Evolutionary conservation across 1,140 invertebrate genomes (phyloP), one percentile per base, ranked within the genome.

Genomic region (Orchesella cincta): DNA sequence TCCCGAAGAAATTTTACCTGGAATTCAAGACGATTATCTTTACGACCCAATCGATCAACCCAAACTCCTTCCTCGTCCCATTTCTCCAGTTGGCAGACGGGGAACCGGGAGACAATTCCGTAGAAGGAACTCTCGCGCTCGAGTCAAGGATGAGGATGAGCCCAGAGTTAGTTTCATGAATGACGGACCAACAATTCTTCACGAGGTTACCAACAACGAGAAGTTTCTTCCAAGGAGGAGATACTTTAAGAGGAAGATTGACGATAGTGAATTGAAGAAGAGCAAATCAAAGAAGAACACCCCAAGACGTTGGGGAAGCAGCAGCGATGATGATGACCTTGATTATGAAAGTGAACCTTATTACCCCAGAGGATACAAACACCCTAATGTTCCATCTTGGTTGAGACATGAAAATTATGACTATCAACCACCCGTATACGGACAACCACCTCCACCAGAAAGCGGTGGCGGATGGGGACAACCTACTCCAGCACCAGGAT

Each of bases 241-340:
- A 23, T 67, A 67, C n/a, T 67, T 67, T 29, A 67, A 67, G 31
- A 67, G 62, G 31, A 67, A 67, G n/a, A 67, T 67, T 31, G 62
- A 67, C 23, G 29, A 67, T n/a, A 23, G n/a, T 23, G 62, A 29
- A 14, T 67, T 67, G 1, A 31, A 67, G 62, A 33, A 67, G 12
- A 33, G 33, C 3, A 33, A 14, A 29, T 31, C 29, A 33, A 67
- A 67, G 31, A 31, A 29, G 23, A 31, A 67, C 2, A 29, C 26
- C 12, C 8, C 8, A 31, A 33, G 26, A 16, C 23, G 31, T 18
- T 67, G 62, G 62, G 62, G 62, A 67, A 31, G 26, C 8, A 12
- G 3, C 26, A 31, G 26, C 2, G 8, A 12, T 31, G 23, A 67
- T 31, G 62, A 31, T 33, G 62, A 67, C 8, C 23, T 16, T 31